Base-by-base conservation (phyloP, 2,113 vertebrate genomes). In the Oryzias woworae region DNA sequence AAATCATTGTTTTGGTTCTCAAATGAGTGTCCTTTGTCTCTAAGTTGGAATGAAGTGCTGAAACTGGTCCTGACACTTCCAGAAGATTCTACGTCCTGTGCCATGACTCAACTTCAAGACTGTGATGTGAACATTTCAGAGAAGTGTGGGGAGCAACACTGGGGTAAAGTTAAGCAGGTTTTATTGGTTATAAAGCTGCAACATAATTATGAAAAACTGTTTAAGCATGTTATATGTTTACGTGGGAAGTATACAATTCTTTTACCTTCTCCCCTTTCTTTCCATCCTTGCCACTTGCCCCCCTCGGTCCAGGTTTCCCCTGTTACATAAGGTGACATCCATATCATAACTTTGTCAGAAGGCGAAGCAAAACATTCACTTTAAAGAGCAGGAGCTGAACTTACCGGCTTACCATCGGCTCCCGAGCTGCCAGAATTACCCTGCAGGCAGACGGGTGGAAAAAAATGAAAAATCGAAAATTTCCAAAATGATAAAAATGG, bases 361-460 rank as follows among this genome's bases (percentile, higher is more conserved):
- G 8, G 26, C 24, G 17, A 71, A 20, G 43, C 4, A 3, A 64
- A 43, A 55, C 47, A 14, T 57, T 36, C 46, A 14, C 53, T 69
- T 47, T 1, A 45, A 59, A 52, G 24, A 62, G 24, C 8, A 41
- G 18, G 44, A 48, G 53, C 45, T 62, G 54, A 57, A 91, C 94
- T 93, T 81, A 98, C 96, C 63, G 74, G 79, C 57, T 85, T 92
- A 22, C 96, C 96, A 0, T 72, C 82, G 3, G 88, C 85, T 74
- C 96, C 96, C 59, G 69, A 76, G 8, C 52, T 85, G 41, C 96
- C 95, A 0, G 73, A 20, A 31, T 80, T 89, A 18, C 96, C 96
- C 96, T 98, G 85, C 10, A 80, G 88, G 45, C 55, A 75, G 41
- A 52, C 41, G n/a, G 51, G n/a, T 28, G 14, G 13, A n/a, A 28